Base-by-base conservation (phyloP, 2,113 vertebrate genomes). In the Scartelaos histophorus region DNA sequence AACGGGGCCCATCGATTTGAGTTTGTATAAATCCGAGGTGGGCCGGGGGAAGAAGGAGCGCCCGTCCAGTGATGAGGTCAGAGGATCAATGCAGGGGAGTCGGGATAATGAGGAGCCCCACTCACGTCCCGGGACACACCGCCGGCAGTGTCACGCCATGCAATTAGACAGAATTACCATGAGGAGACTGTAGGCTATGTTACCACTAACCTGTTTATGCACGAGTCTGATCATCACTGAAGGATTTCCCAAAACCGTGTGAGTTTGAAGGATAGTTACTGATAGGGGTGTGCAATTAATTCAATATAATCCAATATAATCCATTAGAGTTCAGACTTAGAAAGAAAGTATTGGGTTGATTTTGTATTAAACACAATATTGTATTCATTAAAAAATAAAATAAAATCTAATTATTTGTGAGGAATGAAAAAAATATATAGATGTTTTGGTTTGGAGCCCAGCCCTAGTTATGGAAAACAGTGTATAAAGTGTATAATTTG, bases 1-100 rank as follows among this genome's bases (percentile, higher is more conserved):
- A 90, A 79, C 69, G 25, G 38, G 38, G 73, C 34, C 38, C 82
- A 92, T 92, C 91, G 90, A 93, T 93, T 92, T 92, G 82, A 53
- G 75, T 76, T 83, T 81, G 87, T 90, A 22, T 58, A 91, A 89
- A 91, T 92, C 87, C 87, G 79, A 83, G 71, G 61, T 10, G 62
- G 73, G 74, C 61, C 70, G 65, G 51, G 54, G 69, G 54, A 79
- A 82, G 88, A 82, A 83, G 82, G 87, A 79, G 76, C 69, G 74
- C 66, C 76, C 67, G 80, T 81, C 64, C 49, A 25, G 66, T 45
- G 90, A 92, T 87, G 88, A 89, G 87, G 86, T 90, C 83, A 87
- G 86, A 75, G 71, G 70, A 90, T 92, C 88, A 85, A 91, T 91
- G 81, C 71, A 68, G 66, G 76, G 76, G 85, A 90, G 78, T 80